phyloP scores from a whole-genome alignment of 2,797 vertebrate species.

The Anguilla obscura region DNA sequence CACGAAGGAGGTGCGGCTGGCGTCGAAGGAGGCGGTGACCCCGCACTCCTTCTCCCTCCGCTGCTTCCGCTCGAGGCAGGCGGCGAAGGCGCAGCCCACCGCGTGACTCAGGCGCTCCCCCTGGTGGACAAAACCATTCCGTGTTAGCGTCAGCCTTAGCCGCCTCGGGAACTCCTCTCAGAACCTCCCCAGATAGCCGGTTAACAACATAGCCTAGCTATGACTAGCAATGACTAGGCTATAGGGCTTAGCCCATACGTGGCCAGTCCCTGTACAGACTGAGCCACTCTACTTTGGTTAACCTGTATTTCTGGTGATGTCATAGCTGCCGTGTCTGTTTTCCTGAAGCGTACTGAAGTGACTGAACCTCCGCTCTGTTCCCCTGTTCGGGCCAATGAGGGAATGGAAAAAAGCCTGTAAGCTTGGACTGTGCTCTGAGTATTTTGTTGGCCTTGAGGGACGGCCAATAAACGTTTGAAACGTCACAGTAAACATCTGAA shows the following conservation, averaged over 20 bases:
- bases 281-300: neutral
- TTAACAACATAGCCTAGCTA: neutral
- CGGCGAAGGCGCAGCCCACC: constrained; percentile 89
- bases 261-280: neutral
- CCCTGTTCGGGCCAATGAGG: neutral
- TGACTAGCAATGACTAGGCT: neutral
- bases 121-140: constrained; percentile 55
- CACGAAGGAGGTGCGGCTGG: constrained; percentile 87
- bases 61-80: constrained; percentile 90
- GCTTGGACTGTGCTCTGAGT: neutral
- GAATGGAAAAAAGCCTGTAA: neutral
- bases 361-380: neutral
- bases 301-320: neutral
- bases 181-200: neutral
- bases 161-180: neutral
- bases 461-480: neutral
- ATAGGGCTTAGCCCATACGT: neutral
- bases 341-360: neutral
- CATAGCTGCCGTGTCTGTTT: neutral
- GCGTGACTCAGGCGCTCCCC: constrained; percentile 90
- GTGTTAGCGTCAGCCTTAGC: neutral
- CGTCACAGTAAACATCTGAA: neutral
- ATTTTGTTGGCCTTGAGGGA: neutral
- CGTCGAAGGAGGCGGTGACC: constrained; percentile 87
- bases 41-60: constrained; percentile 89